phyloP scores from a whole-genome alignment of 2,797 vertebrate species.

The Pantherophis vulpinus region DNA sequence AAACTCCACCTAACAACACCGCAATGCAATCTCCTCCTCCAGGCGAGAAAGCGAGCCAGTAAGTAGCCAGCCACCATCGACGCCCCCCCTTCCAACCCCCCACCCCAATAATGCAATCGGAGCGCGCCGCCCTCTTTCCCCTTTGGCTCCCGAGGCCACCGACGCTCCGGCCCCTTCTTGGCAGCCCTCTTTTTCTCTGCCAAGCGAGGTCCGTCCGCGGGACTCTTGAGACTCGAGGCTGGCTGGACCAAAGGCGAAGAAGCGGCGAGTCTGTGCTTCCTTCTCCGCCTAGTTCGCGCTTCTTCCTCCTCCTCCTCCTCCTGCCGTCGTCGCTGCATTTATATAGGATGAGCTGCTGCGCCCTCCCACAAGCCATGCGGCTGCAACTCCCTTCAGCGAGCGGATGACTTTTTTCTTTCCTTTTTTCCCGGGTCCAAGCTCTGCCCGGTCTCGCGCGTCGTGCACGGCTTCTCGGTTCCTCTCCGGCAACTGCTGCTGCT shows the following conservation, averaged over 20 bases:
- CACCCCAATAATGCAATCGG: conserved; percentile 7
- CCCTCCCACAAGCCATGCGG: conserved; percentile 45
- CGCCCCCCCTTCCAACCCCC: neutral
- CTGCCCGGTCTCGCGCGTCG: neutral
- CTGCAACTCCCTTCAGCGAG: conserved; percentile 47
- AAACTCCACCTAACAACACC: conserved; percentile 66
- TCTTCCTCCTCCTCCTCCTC: neutral
- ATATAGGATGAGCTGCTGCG: conserved; percentile 41
- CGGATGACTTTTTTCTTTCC: neutral
- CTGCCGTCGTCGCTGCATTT: conserved; percentile 37
- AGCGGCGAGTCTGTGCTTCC: neutral
- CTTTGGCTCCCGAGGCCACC: neutral
- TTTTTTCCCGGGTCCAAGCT: neutral
- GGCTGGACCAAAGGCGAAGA: neutral
- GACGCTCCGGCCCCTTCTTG: neutral
- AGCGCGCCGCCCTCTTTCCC: conserved; percentile 35
- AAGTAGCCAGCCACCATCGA: conserved; percentile 62
- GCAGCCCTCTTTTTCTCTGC: neutral
- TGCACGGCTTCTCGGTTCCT: conserved; percentile 28
- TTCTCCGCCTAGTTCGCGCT: neutral
- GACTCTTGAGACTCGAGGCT: neutral
- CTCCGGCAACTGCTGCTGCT: neutral
- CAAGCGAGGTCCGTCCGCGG: neutral
- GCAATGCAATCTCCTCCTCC: conserved; percentile 58
- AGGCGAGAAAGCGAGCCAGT: conserved; percentile 62